Base-by-base conservation (phyloP, 1,140 invertebrate genomes). In the Drosophila tropicalis region DNA sequence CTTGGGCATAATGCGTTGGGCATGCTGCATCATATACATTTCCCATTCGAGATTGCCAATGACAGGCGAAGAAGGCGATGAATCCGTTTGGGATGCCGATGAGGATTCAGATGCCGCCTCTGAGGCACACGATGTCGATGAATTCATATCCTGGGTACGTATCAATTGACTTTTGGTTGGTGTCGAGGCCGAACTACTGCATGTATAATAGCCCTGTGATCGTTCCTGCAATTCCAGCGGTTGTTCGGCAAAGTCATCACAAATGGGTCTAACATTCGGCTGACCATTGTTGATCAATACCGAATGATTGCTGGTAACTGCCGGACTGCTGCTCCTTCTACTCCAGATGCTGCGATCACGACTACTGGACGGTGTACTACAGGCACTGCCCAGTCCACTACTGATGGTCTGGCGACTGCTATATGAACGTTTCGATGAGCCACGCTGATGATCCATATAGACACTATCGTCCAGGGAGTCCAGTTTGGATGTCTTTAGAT, bases 21-120 rank as follows among this genome's bases (percentile, higher is more conserved):
- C 74, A 15, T 76, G 83, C 58, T 82, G 78, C 81, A 91, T 84
- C 90, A 91, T 91, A 32, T 76, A 81, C 81, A 91, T 91, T 58
- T 91, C 90, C 90, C 90, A 91, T 62, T 91, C 79, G 3, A 91
- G 66, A 34, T 91, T 87, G 19, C 79, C 69, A 19, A 70, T 36
- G 32, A 0, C 34, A 34, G 1, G 9, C 2, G 13, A 47, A 1
- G 17, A 17, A 9, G 25, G 1, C 3, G 13, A 29, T 5, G 29
- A 29, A 6, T 29, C 29, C 0, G 29, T 29, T 29, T 29, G 57
- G 32, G 2, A 15, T 4, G 0, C 39, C 10, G 56, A 36, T 9
- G 36, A 9, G 25, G 9, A 41, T 60, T 0, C 5, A 5, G 3
- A 0, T 36, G 44, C 9, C 15, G 47, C 34, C 3, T 36, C 34